Evolutionary conservation across 2,113 vertebrate genomes (phyloP).

Genomic region (Montifringilla adamsi): DNA sequence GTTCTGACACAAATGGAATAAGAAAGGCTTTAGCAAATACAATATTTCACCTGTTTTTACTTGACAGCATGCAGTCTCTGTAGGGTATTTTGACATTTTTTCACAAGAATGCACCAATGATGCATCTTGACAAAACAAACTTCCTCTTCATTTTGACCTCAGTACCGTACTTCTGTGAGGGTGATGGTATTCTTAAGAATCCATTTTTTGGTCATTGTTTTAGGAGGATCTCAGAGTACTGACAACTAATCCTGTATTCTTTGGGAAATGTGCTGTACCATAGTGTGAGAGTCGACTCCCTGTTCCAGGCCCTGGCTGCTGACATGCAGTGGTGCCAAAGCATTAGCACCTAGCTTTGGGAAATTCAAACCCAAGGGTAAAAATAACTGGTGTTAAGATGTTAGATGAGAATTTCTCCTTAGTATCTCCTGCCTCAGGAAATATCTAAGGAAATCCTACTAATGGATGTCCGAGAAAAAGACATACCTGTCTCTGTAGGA

Average conservation of each 20-base stretch:
- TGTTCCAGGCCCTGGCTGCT: background rate
- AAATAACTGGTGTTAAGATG: background rate
- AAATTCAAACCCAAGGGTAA: background rate
- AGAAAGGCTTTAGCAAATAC: background rate
- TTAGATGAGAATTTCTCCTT: background rate
- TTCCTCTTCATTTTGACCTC: background rate
- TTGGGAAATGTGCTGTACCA: background rate
- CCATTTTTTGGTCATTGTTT: background rate
- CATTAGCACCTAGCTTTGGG: background rate
- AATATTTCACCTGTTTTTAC: background rate
- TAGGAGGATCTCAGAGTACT: background rate
- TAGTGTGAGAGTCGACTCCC: accelerated
- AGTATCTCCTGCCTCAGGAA: background rate
- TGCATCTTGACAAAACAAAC: background rate
- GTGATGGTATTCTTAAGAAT: background rate
- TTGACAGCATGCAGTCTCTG: background rate
- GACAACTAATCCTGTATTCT: background rate
- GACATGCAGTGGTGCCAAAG: background rate
- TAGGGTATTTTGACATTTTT: background rate
- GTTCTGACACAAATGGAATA: background rate
- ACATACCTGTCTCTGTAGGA: background rate
- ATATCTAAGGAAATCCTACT: background rate
- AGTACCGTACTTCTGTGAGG: background rate
- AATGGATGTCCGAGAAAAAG: background rate
- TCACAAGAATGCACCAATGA: background rate